These are phyloP conservation scores for Lypha dubia DNA, from an alignment of 2,888 invertebrate genomes.

Conservation along the genomic window DNA sequence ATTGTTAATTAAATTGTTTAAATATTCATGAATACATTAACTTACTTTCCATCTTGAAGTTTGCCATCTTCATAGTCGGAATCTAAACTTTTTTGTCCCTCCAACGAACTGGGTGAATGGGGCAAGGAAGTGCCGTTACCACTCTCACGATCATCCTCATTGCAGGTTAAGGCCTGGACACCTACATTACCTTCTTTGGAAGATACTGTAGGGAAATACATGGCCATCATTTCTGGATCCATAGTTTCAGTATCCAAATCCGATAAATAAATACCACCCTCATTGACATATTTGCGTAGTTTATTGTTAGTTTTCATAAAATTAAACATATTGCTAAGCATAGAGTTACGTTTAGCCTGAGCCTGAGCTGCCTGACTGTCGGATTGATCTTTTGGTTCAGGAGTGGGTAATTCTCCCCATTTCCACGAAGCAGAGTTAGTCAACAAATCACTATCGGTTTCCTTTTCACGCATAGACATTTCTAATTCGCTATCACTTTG, in stretches of 20 bases:
- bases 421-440: constrained; percentile 88
- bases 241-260: constrained; percentile 93
- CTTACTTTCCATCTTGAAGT: constrained; percentile 84
- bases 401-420: constrained; percentile 92
- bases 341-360: constrained; percentile 85
- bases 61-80: constrained; percentile 92
- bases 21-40: too few species aligned
- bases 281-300: constrained; percentile 85
- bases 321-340: constrained; percentile 95
- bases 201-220: constrained; percentile 89
- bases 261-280: constrained; percentile 93
- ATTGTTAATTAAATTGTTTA: too few species aligned
- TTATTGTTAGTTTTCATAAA: constrained; percentile 92
- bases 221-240: constrained; percentile 95
- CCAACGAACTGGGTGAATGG: constrained; percentile 95
- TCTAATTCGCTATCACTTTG: constrained; percentile 98
- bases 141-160: constrained; percentile 97
- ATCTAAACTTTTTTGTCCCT: constrained; percentile 90
- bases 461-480: constrained; percentile 84
- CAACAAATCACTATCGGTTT: constrained; percentile 77
- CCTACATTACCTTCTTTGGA: constrained; percentile 73
- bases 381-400: constrained; percentile 75
- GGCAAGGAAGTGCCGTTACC: constrained; percentile 98
- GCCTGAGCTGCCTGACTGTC: constrained; percentile 77
- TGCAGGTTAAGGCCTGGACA: constrained; percentile 46